These are phyloP conservation scores for Lasioglossum leucozonium DNA, from an alignment of 2,888 invertebrate species.

Conservation along the genomic window DNA sequence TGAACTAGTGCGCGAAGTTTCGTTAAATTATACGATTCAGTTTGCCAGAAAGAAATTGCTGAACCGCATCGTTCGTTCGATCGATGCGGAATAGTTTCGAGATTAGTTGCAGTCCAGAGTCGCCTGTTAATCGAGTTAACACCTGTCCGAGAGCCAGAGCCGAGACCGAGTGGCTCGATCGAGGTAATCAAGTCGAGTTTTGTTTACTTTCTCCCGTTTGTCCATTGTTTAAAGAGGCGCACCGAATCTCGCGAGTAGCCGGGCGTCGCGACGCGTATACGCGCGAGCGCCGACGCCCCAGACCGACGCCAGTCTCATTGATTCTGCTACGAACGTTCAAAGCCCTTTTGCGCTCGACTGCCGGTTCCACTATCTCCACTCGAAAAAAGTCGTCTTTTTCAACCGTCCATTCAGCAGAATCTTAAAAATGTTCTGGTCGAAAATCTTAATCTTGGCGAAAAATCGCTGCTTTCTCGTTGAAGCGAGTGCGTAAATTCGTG, in stretches of 20 bases:
- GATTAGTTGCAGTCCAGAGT: neutral
- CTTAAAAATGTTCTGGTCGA: too few relatives aligned
- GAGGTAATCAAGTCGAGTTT: neutral
- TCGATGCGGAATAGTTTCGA: neutral
- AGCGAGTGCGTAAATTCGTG: neutral
- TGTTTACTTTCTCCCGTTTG: slow-evolving; percentile 3
- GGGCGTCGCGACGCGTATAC: slow-evolving; percentile 69
- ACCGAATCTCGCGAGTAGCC: neutral
- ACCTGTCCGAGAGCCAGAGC: neutral
- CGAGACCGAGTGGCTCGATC: slow-evolving; percentile 5
- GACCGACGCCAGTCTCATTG: slow-evolving; percentile 79
- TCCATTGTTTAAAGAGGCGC: neutral
- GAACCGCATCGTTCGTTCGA: too few relatives aligned
- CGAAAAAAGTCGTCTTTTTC: neutral
- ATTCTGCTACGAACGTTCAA: slow-evolving; percentile 69
- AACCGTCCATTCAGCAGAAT: neutral
- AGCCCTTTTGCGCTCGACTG: slow-evolving; percentile 23
- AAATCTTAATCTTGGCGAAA: too few relatives aligned
- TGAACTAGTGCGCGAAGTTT: too few relatives aligned
- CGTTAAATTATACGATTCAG: too few relatives aligned
- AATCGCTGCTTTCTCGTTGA: too few relatives aligned
- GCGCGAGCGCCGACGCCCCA: slow-evolving; percentile 75
- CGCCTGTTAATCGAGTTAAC: too few relatives aligned
- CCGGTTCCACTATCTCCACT: neutral
- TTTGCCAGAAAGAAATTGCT: too few relatives aligned